Conservation (phyloP, 2,113 vertebrate genomes). For the Motacilla tschutschensis region DNA sequence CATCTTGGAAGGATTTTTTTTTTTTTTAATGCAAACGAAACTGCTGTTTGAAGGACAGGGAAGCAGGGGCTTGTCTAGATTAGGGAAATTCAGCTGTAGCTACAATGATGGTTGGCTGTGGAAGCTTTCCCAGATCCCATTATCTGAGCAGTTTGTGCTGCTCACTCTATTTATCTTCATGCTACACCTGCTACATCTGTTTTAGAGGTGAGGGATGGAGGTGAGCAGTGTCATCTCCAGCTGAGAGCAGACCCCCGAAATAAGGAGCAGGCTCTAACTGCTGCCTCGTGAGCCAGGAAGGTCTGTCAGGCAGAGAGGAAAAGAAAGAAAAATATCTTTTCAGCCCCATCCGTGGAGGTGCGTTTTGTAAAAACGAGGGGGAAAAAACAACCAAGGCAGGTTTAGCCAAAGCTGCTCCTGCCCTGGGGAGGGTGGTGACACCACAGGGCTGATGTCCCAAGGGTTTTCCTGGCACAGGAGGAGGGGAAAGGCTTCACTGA, state of each 20-base stretch:
- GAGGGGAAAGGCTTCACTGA: not conserved
- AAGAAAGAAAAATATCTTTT: too few species aligned
- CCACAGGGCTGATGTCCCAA: accelerated
- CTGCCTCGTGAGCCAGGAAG: not conserved
- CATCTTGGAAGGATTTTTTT: not conserved
- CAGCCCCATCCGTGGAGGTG: not conserved
- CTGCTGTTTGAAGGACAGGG: slow-evolving; percentile 24
- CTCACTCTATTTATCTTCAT: slow-evolving; percentile 33
- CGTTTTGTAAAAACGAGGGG: not conserved
- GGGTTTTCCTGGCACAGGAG: not conserved
- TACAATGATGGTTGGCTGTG: slow-evolving; percentile 8
- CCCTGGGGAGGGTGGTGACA: not conserved
- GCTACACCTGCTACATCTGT: slow-evolving; percentile 8
- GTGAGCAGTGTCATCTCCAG: not conserved
- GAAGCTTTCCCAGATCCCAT: slow-evolving; percentile 26
- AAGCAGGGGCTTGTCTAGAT: slow-evolving; percentile 28
- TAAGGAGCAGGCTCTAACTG: accelerated
- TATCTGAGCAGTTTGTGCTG: slow-evolving; percentile 28
- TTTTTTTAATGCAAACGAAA: not conserved
- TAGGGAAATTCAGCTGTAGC: slow-evolving; percentile 35
- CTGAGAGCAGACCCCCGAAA: not conserved
- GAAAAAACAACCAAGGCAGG: not conserved
- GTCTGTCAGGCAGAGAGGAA: not conserved
- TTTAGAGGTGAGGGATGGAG: not conserved
- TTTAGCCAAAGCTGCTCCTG: not conserved